These are phyloP conservation scores for Panagrolaimus sp. DNA, from an alignment of 1,140 invertebrate species.

Conservation along the genomic window DNA sequence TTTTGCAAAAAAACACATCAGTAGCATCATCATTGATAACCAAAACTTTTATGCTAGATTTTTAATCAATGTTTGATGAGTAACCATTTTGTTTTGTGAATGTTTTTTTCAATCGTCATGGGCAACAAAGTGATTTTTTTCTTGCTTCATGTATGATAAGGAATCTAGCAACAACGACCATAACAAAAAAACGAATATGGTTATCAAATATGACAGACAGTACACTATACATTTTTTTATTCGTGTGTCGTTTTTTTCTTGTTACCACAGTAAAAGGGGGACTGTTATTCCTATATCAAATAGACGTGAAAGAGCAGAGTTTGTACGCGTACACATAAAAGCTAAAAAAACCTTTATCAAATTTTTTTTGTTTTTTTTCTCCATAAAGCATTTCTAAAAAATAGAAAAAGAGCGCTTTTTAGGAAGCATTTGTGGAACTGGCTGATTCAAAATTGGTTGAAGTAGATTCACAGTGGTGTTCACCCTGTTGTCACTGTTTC, in stretches of 20 bases:
- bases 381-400: constrained; percentile 14
- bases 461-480: no score
- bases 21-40: no score
- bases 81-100: background rate
- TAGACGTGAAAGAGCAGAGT: constrained; percentile 14
- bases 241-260: constrained; percentile 7
- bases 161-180: no score
- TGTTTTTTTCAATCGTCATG: background rate
- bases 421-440: constrained; percentile 8
- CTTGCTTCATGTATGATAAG: no score
- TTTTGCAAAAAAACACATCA: no score
- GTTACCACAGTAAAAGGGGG: background rate
- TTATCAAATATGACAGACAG: background rate
- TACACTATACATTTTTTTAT: background rate
- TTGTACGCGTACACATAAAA: background rate
- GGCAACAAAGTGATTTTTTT: constrained; percentile 6
- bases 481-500: no score
- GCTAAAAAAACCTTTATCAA: no score
- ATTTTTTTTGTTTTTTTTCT: constrained; percentile 18
- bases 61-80: background rate
- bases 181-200: no score
- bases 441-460: no score
- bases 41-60: no score
- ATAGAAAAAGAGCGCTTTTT: constrained; percentile 15
- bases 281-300: background rate